Base-by-base conservation (phyloP, 2,888 invertebrate species). In the Noctua janthe region DNA sequence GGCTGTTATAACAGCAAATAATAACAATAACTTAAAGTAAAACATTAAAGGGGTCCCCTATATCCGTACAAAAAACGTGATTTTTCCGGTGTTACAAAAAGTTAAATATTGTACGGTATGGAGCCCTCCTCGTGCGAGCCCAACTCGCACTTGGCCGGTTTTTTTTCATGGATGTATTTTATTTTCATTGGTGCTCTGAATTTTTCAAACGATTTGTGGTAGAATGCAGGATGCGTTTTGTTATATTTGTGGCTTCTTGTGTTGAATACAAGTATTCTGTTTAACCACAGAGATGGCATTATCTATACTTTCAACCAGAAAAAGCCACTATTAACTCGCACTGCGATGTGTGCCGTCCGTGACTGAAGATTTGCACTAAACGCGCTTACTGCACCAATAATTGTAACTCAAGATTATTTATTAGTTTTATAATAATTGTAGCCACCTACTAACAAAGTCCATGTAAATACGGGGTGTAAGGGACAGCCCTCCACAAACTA, bases 151-250 rank as follows among this genome's bases (percentile, higher is more conserved):
- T 47, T 69, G 8, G 15, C 47, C 69, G 8, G 6, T 15, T n/a
- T 43, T 47, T 71, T 82, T 86, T 66, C 39, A 17, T 17, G 7
- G 13, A 13, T 15, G 35, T 62, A 62, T 75, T 54, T 74, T 69
- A 67, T 70, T 77, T 80, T 71, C 64, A 56, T 51, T 72, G 29
- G 13, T 49, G 8, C 20, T n/a, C 29, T 54, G 29, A 23, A 64
- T 71, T 66, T 35, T 39, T 54, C 62, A 67, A 74, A 71, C 59
- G 5, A 35, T 67, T 62, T 76, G 5, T 56, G 29, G 8, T 54
- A 20, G n/a, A 67, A 54, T 49, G 23, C n/a, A 47, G n/a, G 13
- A 71, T 67, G 71, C 62, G 23, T 71, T 39, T 29, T n/a, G 1
- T 69, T 17, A 13, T 72, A n/a, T 13, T 2, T 71, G 47, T 39